Evolutionary conservation across 2,888 invertebrate genomes (phyloP).

Genomic region (Diloba caeruleocephala): DNA sequence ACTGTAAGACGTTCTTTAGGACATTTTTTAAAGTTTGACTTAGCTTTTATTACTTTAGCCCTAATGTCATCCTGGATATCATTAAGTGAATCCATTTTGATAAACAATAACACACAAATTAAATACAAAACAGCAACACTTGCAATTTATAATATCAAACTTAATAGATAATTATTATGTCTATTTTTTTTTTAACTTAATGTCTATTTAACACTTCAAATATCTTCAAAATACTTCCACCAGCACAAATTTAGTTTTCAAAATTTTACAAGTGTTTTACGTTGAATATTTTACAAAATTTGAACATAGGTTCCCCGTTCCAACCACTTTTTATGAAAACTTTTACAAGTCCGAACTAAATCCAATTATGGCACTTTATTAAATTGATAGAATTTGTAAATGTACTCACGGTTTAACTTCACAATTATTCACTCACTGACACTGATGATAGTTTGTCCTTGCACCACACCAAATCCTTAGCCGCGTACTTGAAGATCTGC

Average conservation of each 20-base stretch:
- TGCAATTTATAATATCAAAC: too few relatives aligned
- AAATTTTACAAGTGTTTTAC: not conserved
- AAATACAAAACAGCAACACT: not conserved
- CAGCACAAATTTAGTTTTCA: too few relatives aligned
- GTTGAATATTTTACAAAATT: not conserved
- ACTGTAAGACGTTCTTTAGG: not conserved
- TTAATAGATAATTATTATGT: too few relatives aligned
- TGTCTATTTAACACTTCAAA: too few relatives aligned
- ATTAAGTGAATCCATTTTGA: not conserved
- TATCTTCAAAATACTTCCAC: too few relatives aligned
- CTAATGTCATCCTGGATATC: not conserved
- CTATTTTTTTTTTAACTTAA: not conserved
- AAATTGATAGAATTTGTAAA: not conserved
- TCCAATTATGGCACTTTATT: not conserved
- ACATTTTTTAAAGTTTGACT: not conserved
- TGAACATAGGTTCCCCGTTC: not conserved
- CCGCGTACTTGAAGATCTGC: not conserved
- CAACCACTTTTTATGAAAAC: not conserved
- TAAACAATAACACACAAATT: not conserved
- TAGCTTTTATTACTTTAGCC: not conserved
- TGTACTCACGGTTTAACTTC: slow-evolving; percentile 4
- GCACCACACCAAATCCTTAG: slow-evolving; percentile 1
- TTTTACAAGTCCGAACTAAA: not conserved
- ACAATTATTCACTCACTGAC: slow-evolving; percentile 3
- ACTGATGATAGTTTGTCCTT: not conserved